Evolutionary conservation across 2,888 invertebrate genomes (phyloP).

Genomic region (Thysanoteuthis rhombus): DNA sequence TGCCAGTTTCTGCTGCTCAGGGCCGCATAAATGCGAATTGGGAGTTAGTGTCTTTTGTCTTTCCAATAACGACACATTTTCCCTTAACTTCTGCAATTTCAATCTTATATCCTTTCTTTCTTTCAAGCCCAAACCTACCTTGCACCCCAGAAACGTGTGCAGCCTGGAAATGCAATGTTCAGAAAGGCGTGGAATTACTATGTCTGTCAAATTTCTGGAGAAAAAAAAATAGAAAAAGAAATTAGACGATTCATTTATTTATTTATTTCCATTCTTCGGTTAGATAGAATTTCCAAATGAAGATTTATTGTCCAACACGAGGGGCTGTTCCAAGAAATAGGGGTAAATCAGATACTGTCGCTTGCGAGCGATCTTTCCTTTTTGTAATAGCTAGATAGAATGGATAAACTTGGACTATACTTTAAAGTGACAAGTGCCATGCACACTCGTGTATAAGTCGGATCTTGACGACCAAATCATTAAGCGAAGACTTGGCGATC

Average conservation of each 20-base stretch:
- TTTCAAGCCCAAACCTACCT: background rate
- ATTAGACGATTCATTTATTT: background rate
- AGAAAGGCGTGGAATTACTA: background rate
- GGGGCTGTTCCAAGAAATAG: background rate
- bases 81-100: background rate
- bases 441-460: background rate
- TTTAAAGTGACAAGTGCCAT: background rate
- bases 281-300: background rate
- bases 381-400: background rate
- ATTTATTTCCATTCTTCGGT: background rate
- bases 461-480: background rate
- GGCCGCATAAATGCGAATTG: background rate
- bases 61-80: background rate
- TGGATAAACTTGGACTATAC: background rate
- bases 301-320: background rate
- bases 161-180: background rate
- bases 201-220: background rate
- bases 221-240: background rate
- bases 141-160: background rate
- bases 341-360: background rate
- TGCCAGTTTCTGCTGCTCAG: background rate
- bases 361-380: background rate
- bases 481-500: too few species aligned
- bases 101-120: background rate
- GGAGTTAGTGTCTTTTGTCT: background rate